Evolutionary conservation across 2,888 invertebrate species (phyloP), one percentile per base, ranked within the genome.

Genomic region (Ptilodon capucinus): DNA sequence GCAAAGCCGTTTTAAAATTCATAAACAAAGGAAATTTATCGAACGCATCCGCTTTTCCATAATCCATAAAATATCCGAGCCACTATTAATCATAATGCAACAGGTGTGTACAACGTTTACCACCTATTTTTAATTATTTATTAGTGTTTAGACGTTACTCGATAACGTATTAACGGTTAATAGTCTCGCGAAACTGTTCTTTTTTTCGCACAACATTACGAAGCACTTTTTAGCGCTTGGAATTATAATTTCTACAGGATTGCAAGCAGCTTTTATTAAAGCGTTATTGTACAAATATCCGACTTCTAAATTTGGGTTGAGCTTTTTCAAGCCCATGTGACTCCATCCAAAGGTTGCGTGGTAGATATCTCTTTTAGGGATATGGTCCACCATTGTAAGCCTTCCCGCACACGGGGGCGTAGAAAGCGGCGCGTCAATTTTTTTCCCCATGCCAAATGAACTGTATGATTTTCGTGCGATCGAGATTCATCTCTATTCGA

Each of bases 101-200:
- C 57, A 59, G 57, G 61, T 59, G 52, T 25, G 49, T 50, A 53
- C 49, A 50, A 47, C 44, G 17, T 13, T 30, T 39, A 16, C 28
- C 30, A 45, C 17, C 23, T 14, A 14, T 32, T 32, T 14, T 36
- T 11, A 46, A 13, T 42, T 59, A 46, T 59, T 57, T 48, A 48
- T 46, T 35, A 43, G n/a, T 53, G 57, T 59, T 61, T 42, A 36
- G 49, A 53, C 44, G 40, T 42, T 40, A 11, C 40, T 16, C 23
- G 23, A 16, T 41, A 48, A 40, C 28, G 28, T 11, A n/a, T 28
- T 1, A 28, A 28, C n/a, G 5, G n/a, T 28, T 28, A 28, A 28
- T n/a, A n/a, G n/a, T 28, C n/a, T 2, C 28, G 28, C n/a, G n/a
- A 23, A 23, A 2, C 23, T 11, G n/a, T 28, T n/a, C 4, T n/a